phyloP scores from a whole-genome alignment of 2,888 invertebrate species.

The Cyclophora albipunctata region DNA sequence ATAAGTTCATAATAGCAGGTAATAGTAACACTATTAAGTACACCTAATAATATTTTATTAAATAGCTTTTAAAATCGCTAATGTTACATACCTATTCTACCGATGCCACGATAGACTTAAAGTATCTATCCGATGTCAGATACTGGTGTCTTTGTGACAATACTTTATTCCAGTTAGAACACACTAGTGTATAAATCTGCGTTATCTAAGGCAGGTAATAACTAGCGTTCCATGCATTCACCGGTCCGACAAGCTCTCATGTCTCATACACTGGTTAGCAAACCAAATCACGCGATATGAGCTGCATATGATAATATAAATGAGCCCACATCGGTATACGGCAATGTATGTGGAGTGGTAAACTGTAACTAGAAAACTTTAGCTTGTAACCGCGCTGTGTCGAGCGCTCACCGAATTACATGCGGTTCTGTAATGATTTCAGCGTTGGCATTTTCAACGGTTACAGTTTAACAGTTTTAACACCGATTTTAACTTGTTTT shows the following conservation, averaged over 20 bases:
- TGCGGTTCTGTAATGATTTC: constrained; percentile 12
- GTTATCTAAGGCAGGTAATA: constrained; percentile 38
- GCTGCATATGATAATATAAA: constrained; percentile 28
- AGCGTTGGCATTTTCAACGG: constrained; percentile 1
- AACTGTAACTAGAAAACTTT: constrained; percentile 7
- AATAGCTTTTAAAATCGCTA: too few relatives aligned
- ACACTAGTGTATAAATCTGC: constrained; percentile 33
- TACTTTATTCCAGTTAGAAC: constrained; percentile 21
- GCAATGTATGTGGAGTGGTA: constrained; percentile 4
- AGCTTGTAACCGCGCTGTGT: constrained; percentile 4
- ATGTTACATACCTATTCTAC: too few relatives aligned
- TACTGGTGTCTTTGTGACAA: constrained; percentile 13
- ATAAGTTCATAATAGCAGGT: too few relatives aligned
- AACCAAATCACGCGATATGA: constrained; percentile 55
- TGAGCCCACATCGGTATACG: constrained; percentile 15
- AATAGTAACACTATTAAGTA: too few relatives aligned
- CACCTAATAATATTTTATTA: too few relatives aligned
- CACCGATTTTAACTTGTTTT: too few relatives aligned
- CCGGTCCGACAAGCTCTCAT: constrained; percentile 39
- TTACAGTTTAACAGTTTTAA: not conserved
- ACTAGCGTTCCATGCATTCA: constrained; percentile 39
- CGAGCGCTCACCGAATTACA: constrained; percentile 6
- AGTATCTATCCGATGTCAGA: too few relatives aligned
- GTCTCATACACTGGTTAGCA: constrained; percentile 44
- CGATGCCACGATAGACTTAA: too few relatives aligned